These are phyloP conservation scores for Chunga burmeisteri DNA, from an alignment of 2,113 vertebrate genomes.

Conservation along the genomic window DNA sequence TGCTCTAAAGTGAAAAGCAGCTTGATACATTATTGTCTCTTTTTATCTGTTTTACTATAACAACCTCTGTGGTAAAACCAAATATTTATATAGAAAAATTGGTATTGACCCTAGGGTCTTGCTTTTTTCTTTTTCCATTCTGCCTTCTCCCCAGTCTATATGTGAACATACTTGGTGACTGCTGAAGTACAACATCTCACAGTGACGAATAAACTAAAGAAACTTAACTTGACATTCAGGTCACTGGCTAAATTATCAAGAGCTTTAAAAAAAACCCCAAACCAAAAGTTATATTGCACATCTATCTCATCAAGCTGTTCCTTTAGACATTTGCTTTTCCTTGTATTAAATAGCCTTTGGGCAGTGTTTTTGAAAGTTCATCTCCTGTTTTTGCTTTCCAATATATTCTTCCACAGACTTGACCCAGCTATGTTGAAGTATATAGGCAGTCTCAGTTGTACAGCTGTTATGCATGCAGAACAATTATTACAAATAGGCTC, in stretches of 20 bases:
- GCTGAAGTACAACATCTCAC: neutral
- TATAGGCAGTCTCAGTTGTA: neutral
- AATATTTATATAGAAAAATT: neutral
- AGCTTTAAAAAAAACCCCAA: neutral
- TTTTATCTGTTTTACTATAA: neutral
- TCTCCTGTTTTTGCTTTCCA: neutral
- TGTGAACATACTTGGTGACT: neutral
- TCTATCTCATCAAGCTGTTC: neutral
- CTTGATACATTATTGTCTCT: rapidly evolving
- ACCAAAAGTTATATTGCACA: neutral
- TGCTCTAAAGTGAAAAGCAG: neutral
- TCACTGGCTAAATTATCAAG: neutral
- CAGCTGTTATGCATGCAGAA: neutral
- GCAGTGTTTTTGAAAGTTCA: neutral
- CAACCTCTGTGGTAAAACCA: neutral
- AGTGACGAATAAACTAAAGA: neutral
- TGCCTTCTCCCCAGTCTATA: neutral
- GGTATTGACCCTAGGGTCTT: rapidly evolving
- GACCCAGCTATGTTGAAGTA: neutral
- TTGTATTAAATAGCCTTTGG: neutral
- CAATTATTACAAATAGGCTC: neutral
- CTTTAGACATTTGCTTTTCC: neutral
- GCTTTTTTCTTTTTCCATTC: neutral
- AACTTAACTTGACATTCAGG: neutral
- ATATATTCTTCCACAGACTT: neutral